These are phyloP conservation scores for Megaceryle alcyon DNA, from an alignment of 2,797 vertebrate species.

Conservation along the genomic window DNA sequence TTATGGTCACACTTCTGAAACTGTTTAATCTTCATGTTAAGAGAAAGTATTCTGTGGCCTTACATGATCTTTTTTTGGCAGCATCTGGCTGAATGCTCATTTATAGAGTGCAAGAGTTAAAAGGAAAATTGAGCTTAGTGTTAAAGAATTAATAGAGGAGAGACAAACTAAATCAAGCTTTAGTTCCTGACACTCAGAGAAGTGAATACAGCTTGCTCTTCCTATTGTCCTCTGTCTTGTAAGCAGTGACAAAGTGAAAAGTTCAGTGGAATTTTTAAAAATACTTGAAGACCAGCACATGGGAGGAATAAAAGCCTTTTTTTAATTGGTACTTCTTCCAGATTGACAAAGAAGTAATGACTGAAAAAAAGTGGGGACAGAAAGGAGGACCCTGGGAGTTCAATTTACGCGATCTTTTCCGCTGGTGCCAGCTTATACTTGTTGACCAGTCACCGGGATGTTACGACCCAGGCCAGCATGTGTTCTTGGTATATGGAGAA, in stretches of 20 bases:
- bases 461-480: slow-evolving; percentile 92
- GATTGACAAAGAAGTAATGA: slow-evolving; percentile 89
- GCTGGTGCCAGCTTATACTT: slow-evolving; percentile 98
- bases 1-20: background rate
- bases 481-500: slow-evolving; percentile 91
- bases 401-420: slow-evolving; percentile 95
- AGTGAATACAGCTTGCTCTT: background rate
- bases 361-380: slow-evolving; percentile 93
- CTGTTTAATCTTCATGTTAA: background rate
- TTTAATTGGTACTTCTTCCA: slow-evolving; percentile 51
- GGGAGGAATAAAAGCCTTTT: background rate
- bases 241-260: background rate
- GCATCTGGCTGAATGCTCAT: background rate
- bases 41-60: background rate
- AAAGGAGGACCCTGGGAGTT: slow-evolving; percentile 98
- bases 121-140: background rate
- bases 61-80: background rate
- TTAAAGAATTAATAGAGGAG: background rate
- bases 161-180: background rate
- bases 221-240: background rate
- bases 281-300: background rate
- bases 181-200: background rate
- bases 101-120: background rate
- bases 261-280: accelerated
- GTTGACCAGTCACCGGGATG: slow-evolving; percentile 91